Evolutionary conservation across 2,797 vertebrate species (phyloP), one percentile per base, ranked within the genome.

Genomic region (Aeoliscus strigatus): DNA sequence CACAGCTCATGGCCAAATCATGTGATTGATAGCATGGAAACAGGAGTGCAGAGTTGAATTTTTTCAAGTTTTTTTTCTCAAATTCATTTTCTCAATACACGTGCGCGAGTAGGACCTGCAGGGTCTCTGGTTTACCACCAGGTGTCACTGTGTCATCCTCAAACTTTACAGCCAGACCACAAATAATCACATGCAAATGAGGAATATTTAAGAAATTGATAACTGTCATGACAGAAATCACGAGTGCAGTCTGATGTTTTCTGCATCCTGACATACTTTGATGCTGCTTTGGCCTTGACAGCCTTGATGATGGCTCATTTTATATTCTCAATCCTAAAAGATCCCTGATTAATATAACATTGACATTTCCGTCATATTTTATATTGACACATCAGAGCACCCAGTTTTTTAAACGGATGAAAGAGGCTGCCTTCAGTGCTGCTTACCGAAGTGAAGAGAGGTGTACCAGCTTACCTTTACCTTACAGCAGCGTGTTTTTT

Each of bases 281-380:
- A 49, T 30, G 17, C 27, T 39, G 40, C 33, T 23, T 64, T 49
- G 55, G 50, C 61, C 63, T 61, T 59, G 28, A 40, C 62, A 41
- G 40, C 54, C 9, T 34, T 43, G 32, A 44, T 4, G 29, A 17
- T 39, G 45, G 45, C 47, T 54, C 8, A 35, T 53, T 79, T 72
- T 67, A 31, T 64, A 51, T 33, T 8, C 39, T 29, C 41, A 6
- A 36, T 48, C 16, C 9, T 8, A n/a, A 48, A 42, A 49, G 3
- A 43, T 36, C 27, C 39, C 21, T 42, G 9, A 53, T 75, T 63
- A 50, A 9, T 41, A 45, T 65, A n/a, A n/a, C 12, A 11, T 9
- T 17, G 46, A 40, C 14, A 50, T 57, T 61, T 59, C 68, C 77
- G 47, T 78, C 70, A 61, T 44, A 24, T 48, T 38, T n/a, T n/a